These are phyloP conservation scores for Chrysotoxum bicinctum DNA, from an alignment of 2,888 invertebrate genomes.

Conservation along the genomic window DNA sequence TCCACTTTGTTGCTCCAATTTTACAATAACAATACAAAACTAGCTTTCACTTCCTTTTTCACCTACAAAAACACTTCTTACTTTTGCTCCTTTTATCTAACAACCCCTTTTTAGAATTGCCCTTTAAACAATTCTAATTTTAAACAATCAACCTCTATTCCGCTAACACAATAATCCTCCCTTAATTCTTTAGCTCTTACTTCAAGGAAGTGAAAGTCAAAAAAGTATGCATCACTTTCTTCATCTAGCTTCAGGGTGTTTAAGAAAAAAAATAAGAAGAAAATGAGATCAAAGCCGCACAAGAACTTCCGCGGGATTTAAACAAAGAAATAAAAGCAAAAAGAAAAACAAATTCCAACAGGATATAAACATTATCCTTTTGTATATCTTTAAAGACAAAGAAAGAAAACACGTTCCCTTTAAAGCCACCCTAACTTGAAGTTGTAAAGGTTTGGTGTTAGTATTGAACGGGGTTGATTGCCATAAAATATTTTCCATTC, in stretches of 20 bases:
- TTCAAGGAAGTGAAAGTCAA: constrained; percentile 29
- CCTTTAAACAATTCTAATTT: constrained; percentile 27
- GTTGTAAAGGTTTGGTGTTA: too few species aligned
- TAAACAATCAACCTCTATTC: constrained; percentile 44
- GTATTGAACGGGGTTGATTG: too few species aligned
- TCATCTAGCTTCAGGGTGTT: constrained; percentile 2
- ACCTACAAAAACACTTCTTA: background rate
- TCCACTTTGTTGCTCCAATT: constrained; percentile 9
- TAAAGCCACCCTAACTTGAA: too few species aligned
- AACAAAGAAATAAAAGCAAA: constrained; percentile 10
- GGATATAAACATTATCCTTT: constrained; percentile 24
- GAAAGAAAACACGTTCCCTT: background rate
- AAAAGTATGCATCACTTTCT: background rate
- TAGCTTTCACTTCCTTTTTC: constrained; percentile 25
- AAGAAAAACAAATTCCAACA: constrained; percentile 7
- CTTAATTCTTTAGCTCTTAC: background rate
- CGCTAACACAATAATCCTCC: constrained; percentile 23
- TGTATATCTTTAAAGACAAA: background rate
- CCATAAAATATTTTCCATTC: too few species aligned
- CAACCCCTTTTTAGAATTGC: background rate
- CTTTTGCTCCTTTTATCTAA: background rate
- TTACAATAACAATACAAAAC: background rate
- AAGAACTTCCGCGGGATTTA: constrained; percentile 32
- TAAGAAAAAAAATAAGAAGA: background rate
- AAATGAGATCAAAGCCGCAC: constrained; percentile 57